phyloP scores from a whole-genome alignment of 2,113 vertebrate species.

The Megatriorchis doriae region DNA sequence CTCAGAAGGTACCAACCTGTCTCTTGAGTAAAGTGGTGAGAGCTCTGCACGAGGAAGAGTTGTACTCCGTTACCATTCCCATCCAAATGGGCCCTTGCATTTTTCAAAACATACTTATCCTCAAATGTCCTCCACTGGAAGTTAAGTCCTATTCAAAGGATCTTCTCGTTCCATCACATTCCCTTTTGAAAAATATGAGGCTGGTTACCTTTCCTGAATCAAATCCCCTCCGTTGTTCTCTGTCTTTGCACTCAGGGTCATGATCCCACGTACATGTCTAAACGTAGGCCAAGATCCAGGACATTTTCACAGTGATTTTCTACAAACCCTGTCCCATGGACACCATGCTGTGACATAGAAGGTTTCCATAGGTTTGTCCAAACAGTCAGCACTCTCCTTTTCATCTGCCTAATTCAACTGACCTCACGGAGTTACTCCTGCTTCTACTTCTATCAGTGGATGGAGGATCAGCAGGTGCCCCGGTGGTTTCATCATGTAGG shows the following conservation, averaged over 20 bases:
- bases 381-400: background rate
- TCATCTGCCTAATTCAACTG: background rate
- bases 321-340: background rate
- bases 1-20: background rate
- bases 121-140: background rate
- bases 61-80: background rate
- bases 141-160: background rate
- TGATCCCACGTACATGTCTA: rapidly evolving
- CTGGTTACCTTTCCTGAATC: background rate
- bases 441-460: background rate
- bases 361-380: background rate
- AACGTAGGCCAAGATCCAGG: too few species aligned
- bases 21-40: rapidly evolving
- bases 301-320: background rate
- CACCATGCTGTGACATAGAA: background rate
- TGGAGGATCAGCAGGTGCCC: too few species aligned
- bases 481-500: background rate
- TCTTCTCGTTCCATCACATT: background rate
- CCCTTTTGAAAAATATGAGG: background rate
- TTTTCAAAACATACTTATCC: background rate
- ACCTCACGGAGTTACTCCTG: background rate
- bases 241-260: background rate
- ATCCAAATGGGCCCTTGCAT: rapidly evolving
- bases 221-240: rapidly evolving
- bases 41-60: background rate